These are phyloP conservation scores for Tetragonisca angustula DNA, from an alignment of 2,888 invertebrate species.

Conservation along the genomic window DNA sequence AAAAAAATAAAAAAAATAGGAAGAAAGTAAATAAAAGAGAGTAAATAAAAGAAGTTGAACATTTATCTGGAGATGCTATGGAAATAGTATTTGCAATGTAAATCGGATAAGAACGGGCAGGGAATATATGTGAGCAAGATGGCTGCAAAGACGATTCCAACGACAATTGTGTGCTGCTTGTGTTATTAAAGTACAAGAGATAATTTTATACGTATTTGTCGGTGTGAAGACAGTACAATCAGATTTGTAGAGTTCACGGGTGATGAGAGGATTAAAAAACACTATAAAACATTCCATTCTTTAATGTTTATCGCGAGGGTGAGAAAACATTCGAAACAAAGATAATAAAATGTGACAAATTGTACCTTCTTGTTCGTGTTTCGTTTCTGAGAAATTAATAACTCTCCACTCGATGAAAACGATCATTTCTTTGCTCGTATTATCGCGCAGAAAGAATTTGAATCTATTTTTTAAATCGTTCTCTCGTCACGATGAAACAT, in stretches of 20 bases:
- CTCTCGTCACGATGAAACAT: not conserved
- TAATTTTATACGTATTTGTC: not conserved
- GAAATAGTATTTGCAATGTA: constrained; percentile 1
- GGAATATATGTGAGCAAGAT: not conserved
- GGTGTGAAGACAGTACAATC: not conserved
- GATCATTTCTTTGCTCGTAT: not conserved
- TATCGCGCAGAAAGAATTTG: not conserved
- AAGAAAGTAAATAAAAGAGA: no score
- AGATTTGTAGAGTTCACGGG: constrained; percentile 1
- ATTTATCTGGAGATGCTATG: not conserved
- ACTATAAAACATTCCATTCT: not conserved
- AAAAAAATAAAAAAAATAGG: no score
- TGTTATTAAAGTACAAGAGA: not conserved
- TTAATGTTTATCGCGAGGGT: not conserved
- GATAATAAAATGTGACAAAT: not conserved
- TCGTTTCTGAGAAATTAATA: no score
- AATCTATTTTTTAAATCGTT: not conserved
- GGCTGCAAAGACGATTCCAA: not conserved
- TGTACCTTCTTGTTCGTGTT: not conserved
- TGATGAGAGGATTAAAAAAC: constrained; percentile 3
- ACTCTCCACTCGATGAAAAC: not conserved
- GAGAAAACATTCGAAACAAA: not conserved
- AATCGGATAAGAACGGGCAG: not conserved
- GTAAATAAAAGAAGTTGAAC: no score
- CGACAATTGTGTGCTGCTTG: not conserved